phyloP scores from a whole-genome alignment of 1,140 invertebrate genomes.

The Lucilia cuprina region DNA sequence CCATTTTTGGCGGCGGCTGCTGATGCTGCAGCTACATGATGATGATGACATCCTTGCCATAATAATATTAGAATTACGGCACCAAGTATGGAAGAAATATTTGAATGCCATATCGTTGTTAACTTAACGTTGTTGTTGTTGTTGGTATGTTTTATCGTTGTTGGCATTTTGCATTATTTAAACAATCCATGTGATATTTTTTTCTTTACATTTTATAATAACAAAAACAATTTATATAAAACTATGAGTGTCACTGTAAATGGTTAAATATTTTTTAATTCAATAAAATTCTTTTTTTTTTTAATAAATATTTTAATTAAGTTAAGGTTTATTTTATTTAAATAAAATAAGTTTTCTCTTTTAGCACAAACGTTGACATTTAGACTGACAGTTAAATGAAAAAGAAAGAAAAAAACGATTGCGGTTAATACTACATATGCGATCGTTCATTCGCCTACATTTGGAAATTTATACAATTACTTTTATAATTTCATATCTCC shows the following conservation, averaged over 20 bases:
- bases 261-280: too few species aligned
- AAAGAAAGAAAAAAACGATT: too few species aligned
- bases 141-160: background rate
- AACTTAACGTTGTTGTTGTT: background rate
- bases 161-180: slow-evolving; percentile 21
- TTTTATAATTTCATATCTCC: background rate
- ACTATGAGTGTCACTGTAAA: too few species aligned
- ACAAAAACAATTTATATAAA: background rate
- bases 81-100: background rate
- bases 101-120: background rate
- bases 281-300: background rate
- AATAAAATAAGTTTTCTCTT: background rate
- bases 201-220: background rate
- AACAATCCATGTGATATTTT: background rate
- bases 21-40: background rate
- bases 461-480: too few species aligned
- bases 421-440: too few species aligned
- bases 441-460: too few species aligned
- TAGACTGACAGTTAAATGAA: background rate
- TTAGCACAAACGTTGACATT: background rate
- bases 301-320: background rate
- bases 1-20: background rate
- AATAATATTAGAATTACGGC: background rate
- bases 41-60: background rate
- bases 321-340: background rate